phyloP scores from a whole-genome alignment of 2,113 vertebrate species.

The Tonatia bakeri region DNA sequence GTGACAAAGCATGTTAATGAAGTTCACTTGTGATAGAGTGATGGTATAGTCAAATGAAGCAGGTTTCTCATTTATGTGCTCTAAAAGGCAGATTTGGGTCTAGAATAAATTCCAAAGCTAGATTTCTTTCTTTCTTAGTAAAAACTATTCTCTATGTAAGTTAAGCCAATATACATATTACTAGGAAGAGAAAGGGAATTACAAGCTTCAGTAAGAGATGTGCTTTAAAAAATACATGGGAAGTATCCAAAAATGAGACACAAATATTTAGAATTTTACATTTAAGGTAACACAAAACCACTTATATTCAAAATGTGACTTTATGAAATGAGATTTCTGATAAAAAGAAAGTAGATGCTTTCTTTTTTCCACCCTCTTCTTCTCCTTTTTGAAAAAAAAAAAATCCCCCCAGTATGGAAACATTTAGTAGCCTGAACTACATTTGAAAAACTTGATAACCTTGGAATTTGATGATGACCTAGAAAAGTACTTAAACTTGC shows the following conservation, averaged over 20 bases:
- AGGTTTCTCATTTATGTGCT: neutral
- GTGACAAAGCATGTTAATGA: conserved; percentile 4
- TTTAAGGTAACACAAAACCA: neutral
- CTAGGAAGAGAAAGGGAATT: neutral
- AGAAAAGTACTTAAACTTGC: conserved; percentile 9
- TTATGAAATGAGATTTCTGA: neutral
- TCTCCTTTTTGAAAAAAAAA: neutral
- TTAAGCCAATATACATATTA: neutral
- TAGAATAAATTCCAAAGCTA: neutral
- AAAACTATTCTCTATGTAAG: neutral
- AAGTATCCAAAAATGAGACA: conserved; percentile 11
- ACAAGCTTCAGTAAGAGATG: neutral
- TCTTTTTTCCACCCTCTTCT: neutral
- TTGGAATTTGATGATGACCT: conserved; percentile 11
- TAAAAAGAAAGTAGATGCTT: neutral
- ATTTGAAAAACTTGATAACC: neutral
- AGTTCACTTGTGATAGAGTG: neutral
- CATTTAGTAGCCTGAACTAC: neutral
- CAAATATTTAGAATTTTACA: conserved; percentile 14
- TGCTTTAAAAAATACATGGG: neutral
- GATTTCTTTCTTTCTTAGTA: neutral
- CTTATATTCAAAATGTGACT: neutral
- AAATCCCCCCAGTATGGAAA: neutral
- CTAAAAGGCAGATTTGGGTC: neutral
- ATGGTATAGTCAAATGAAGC: neutral